Conservation (phyloP, 2,797 vertebrate genomes). For the Urophycis tenuis region DNA sequence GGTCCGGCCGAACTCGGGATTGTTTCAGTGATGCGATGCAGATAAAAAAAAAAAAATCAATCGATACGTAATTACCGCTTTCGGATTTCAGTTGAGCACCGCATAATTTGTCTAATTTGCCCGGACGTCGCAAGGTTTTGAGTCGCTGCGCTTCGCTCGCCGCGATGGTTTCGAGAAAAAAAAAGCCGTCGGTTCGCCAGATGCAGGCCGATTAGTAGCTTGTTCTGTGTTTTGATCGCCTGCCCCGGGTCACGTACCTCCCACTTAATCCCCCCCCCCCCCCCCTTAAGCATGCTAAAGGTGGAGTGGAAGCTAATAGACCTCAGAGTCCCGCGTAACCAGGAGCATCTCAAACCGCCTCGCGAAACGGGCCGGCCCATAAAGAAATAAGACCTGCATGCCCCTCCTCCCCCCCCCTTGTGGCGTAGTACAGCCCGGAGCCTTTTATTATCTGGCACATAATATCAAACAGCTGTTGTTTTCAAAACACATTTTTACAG, state of each 20-base stretch:
- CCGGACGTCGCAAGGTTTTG: too few relatives aligned
- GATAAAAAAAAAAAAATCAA: too few relatives aligned
- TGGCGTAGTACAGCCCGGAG: conserved; percentile 27
- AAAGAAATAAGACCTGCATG: conserved; percentile 36
- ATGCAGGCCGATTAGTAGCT: conserved; percentile 21
- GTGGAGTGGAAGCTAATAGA: conserved; percentile 57
- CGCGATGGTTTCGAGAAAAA: not conserved
- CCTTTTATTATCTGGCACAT: conserved; percentile 34
- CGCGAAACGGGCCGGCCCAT: conserved; percentile 42
- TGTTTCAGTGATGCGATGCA: not conserved
- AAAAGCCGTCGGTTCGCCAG: conserved; percentile 9
- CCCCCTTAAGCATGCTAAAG: conserved; percentile 50
- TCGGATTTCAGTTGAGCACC: not conserved
- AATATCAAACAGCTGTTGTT: conserved; percentile 46
- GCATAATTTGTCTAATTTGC: not conserved
- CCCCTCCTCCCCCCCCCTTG: too few relatives aligned
- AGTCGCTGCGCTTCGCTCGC: not conserved
- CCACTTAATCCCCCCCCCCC: conserved; percentile 52
- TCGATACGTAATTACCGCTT: not conserved
- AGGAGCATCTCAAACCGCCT: conserved; percentile 52
- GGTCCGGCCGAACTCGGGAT: not conserved
- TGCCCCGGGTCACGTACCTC: conserved; percentile 43
- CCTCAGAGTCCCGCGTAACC: conserved; percentile 47
- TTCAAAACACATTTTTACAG: conserved; percentile 30
- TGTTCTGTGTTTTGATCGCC: conserved; percentile 48